Conservation (phyloP, 2,113 vertebrate species). For the Phrynosoma platyrhinos region DNA sequence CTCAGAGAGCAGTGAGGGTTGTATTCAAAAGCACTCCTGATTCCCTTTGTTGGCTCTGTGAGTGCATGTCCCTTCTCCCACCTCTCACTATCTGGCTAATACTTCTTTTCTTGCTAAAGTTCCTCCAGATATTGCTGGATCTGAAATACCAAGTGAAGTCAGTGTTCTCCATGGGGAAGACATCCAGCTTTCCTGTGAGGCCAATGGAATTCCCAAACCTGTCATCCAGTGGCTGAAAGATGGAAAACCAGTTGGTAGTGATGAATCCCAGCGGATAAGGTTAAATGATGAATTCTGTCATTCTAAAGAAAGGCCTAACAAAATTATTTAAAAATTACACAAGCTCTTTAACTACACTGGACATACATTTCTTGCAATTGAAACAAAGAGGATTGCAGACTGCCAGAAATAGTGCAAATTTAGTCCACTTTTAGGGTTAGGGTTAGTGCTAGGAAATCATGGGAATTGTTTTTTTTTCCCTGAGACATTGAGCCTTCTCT, state of each 20-base stretch:
- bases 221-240: constrained; percentile 91
- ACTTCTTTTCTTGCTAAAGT: constrained; percentile 76
- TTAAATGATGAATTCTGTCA: constrained; percentile 53
- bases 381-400: no score
- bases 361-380: background rate
- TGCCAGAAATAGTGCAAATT: no score
- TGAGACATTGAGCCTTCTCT: no score
- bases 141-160: constrained; percentile 89
- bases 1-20: background rate
- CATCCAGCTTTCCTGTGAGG: constrained; percentile 85
- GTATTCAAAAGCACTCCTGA: background rate
- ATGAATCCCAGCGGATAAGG: constrained; percentile 78
- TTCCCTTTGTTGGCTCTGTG: background rate
- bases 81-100: background rate
- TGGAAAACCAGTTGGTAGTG: constrained; percentile 78
- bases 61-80: background rate
- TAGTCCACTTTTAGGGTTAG: no score
- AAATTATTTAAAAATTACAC: background rate
- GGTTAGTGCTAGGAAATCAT: no score
- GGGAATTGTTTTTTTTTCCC: no score
- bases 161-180: constrained; percentile 86
- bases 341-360: background rate
- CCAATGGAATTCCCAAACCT: constrained; percentile 84
- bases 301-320: background rate
- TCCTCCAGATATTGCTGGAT: constrained; percentile 88